Conservation (phyloP, 2,113 vertebrate species). For the Pygoscelis antarcticus region DNA sequence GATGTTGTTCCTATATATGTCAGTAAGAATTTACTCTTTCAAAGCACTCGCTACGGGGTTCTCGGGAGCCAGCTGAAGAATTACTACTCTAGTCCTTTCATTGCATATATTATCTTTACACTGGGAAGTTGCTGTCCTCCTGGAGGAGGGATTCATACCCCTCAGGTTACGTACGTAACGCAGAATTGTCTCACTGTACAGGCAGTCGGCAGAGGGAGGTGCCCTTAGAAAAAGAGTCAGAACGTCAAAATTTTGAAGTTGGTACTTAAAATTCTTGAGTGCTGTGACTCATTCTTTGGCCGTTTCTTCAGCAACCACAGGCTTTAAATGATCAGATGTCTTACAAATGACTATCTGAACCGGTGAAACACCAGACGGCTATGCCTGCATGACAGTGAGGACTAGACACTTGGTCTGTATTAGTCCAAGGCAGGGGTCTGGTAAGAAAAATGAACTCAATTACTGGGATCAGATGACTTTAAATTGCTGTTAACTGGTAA, state of each 20-base stretch:
- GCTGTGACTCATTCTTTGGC: background rate
- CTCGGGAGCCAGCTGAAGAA: background rate
- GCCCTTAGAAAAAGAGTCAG: background rate
- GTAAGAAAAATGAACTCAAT: background rate
- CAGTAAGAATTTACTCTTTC: background rate
- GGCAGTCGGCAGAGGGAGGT: background rate
- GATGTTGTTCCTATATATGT: background rate
- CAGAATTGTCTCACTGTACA: background rate
- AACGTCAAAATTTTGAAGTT: background rate
- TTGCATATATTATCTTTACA: background rate
- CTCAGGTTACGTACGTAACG: rapidly evolving
- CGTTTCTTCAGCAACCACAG: background rate
- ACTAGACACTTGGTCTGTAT: background rate
- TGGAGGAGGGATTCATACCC: background rate
- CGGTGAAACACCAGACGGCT: background rate
- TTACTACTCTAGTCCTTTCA: background rate
- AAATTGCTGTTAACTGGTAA: background rate
- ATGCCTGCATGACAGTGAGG: background rate
- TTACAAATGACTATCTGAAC: background rate
- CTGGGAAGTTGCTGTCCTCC: background rate
- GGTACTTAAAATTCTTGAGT: background rate
- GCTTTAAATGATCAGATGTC: background rate
- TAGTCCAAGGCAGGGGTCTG: background rate
- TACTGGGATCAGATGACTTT: background rate
- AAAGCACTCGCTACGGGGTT: background rate